A percentile compares a stretch with the other conserved stretches of the same genome.
phyloP scores from a whole-genome alignment of 2,888 invertebrate genomes.

The Lasius fuliginosus region DNA sequence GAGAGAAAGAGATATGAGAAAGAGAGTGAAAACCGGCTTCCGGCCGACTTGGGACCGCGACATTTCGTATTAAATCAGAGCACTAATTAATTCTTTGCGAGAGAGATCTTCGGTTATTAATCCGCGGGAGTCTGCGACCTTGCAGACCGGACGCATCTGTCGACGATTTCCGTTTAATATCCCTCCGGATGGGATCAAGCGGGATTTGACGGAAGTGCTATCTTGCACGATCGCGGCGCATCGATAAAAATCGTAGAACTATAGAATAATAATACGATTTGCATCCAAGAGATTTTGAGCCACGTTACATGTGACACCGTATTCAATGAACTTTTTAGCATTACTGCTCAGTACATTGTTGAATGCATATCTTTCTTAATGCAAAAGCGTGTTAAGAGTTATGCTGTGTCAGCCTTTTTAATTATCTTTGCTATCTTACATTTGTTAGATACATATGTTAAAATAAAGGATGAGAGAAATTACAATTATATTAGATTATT shows the following conservation, averaged over 20 bases:
- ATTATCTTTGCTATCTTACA: not conserved
- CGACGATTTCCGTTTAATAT: conserved; percentile 57
- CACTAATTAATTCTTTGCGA: conserved; percentile 62
- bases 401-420: not conserved
- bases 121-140: conserved; percentile 45
- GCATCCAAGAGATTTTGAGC: not conserved
- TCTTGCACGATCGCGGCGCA: conserved; percentile 26
- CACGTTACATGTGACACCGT: conserved; percentile 7
- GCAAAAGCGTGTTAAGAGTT: not conserved
- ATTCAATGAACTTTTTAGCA: not conserved
- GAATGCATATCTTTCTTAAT: not conserved
- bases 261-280: conserved; percentile 14
- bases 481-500: not conserved
- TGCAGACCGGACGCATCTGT: conserved; percentile 49
- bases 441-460: not conserved
- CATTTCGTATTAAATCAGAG: conserved; percentile 61
- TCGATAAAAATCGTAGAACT: not conserved
- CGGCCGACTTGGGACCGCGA: conserved; percentile 27
- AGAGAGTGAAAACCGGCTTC: conserved; percentile 19
- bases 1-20: not conserved
- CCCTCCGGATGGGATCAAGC: conserved; percentile 26
- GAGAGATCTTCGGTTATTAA: conserved; percentile 60
- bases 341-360: not conserved
- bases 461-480: not conserved
- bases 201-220: conserved; percentile 37